Base-by-base conservation (phyloP, 2,888 invertebrate genomes). In the Luperina testacea region DNA sequence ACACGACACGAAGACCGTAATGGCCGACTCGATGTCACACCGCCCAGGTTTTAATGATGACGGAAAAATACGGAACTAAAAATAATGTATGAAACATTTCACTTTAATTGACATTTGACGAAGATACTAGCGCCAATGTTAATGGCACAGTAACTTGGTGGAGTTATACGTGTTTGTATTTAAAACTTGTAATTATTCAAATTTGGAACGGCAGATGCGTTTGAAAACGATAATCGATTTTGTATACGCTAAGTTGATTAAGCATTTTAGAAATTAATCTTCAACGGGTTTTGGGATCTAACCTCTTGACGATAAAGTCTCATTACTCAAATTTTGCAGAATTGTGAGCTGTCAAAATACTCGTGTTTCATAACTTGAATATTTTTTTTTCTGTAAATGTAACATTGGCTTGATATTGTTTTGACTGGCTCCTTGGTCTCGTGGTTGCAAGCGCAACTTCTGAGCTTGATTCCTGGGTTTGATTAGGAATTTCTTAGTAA, bases 141-240 rank as follows among this genome's bases (percentile, higher is more conserved):
- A 13, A 59, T 9, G 1, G 71, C 71, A 76, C 67, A 53, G 13
- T 68, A 78, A 85, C 61, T 83, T 81, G 64, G 84, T 82, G 75
- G 74, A 77, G 67, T 85, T 86, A 80, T 67, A 84, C 77, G 57
- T 91, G 90, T 91, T 91, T 94, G 93, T 94, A 93, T 94, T 92
- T 77, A 80, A 78, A 90, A 88, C 74, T 92, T 93, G 94, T 95
- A 94, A 96, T 96, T 96, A 96, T 95, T 96, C 92, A 96, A 96
- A 96, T 95, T 95, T 94, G 85, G 94, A 95, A 95, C 93, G 91
- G 95, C 96, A 96, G 96, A 96, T 96, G 96, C 93, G 92, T 93
- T 90, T 91, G 90, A 89, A 91, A 92, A 91, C 92, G 92, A 82
- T 89, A 90, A 89, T 89, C 90, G 85, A 89, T 88, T 88, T 87